Evolutionary conservation across 2,113 vertebrate species (phyloP).

Genomic region (Scomber scombrus): DNA sequence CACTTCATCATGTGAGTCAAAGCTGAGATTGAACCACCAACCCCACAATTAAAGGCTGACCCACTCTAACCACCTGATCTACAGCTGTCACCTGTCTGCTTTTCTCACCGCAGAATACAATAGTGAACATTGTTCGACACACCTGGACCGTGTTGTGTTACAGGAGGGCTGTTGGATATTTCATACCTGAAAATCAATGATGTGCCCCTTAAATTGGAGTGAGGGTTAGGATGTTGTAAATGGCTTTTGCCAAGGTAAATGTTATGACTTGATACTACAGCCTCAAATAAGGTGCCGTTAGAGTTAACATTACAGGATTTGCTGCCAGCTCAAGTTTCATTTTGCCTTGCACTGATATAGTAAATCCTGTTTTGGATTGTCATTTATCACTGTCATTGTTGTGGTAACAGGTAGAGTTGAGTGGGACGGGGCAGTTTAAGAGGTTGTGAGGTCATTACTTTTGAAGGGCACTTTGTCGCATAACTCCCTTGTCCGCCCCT

Average conservation of each 20-base stretch:
- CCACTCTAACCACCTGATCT: background rate
- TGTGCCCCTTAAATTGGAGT: slow-evolving; percentile 4
- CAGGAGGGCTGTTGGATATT: background rate
- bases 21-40: slow-evolving; percentile 11
- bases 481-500: slow-evolving; percentile 3
- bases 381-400: slow-evolving; percentile 76
- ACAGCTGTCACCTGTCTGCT: background rate
- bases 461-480: slow-evolving; percentile 59
- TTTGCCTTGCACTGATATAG: slow-evolving; percentile 57
- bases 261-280: slow-evolving; percentile 30
- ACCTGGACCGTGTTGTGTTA: slow-evolving; percentile 11
- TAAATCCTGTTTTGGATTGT: slow-evolving; percentile 71
- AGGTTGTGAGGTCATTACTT: slow-evolving; percentile 48
- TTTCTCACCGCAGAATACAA: background rate
- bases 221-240: slow-evolving; percentile 11
- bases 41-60: background rate
- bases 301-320: slow-evolving; percentile 71
- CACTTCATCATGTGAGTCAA: background rate
- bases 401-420: slow-evolving; percentile 69
- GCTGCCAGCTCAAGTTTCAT: slow-evolving; percentile 56
- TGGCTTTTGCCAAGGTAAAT: slow-evolving; percentile 9
- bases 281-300: slow-evolving; percentile 59
- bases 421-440: background rate
- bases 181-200: slow-evolving; percentile 8
- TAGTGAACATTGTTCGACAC: background rate